These are phyloP conservation scores for Zaprionus africanus DNA, from an alignment of 1,140 invertebrate species.

Conservation along the genomic window DNA sequence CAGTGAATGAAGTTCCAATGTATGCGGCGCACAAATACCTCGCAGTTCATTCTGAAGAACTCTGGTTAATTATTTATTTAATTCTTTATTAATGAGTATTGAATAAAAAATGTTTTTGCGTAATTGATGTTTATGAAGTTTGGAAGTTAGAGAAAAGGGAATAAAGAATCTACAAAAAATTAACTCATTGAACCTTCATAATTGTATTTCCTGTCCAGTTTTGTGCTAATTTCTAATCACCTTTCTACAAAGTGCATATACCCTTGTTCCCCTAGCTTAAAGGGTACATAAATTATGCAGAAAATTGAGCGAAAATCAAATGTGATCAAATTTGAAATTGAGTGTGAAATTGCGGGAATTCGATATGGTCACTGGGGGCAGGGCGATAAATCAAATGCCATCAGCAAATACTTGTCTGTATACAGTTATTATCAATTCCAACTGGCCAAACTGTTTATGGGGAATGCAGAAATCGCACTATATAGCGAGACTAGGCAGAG, in stretches of 20 bases:
- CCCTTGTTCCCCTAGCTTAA: neutral
- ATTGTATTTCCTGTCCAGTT: too few species aligned
- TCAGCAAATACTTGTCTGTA: neutral
- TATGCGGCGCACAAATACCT: too few species aligned
- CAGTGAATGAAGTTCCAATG: neutral
- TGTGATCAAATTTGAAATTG: conserved; percentile 22
- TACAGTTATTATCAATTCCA: neutral
- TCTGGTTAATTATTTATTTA: too few species aligned
- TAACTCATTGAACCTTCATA: too few species aligned
- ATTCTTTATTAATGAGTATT: too few species aligned
- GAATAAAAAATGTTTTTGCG: too few species aligned
- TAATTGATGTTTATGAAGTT: too few species aligned
- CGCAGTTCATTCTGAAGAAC: too few species aligned
- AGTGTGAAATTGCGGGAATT: conserved; percentile 32
- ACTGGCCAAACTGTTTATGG: neutral
- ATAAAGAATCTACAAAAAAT: too few species aligned
- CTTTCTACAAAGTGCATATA: neutral
- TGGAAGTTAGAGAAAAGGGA: too few species aligned
- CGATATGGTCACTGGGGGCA: neutral
- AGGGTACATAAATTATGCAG: conserved; percentile 14
- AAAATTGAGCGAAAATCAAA: conserved; percentile 17
- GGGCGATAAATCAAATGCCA: neutral
- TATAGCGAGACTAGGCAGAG: too few species aligned
- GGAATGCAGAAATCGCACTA: neutral
- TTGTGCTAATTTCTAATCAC: neutral